Evolutionary conservation across 2,888 invertebrate genomes (phyloP).

Genomic region (Volucella inflata): DNA sequence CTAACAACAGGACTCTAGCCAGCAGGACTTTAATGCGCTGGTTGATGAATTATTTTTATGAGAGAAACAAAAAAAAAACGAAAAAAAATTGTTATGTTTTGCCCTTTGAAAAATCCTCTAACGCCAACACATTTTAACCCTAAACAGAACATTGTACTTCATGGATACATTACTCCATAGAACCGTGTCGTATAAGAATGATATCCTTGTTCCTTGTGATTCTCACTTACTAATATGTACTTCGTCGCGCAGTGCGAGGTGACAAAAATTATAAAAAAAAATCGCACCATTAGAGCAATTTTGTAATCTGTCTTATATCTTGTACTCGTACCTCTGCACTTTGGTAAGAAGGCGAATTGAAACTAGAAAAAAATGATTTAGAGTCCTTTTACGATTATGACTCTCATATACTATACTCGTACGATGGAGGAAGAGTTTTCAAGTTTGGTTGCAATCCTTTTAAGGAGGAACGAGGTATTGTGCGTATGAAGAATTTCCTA

Average conservation of each 20-base stretch:
- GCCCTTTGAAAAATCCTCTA: neutral
- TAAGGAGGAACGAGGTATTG: neutral
- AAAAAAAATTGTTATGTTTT: conserved; percentile 31
- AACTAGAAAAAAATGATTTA: neutral
- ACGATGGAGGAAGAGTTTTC: conserved; percentile 7
- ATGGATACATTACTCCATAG: neutral
- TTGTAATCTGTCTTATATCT: conserved; percentile 28
- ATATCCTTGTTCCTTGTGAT: conserved; percentile 40
- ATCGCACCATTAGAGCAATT: conserved; percentile 66
- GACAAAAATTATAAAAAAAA: conserved; percentile 60
- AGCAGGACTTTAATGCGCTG: neutral
- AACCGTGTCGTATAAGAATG: conserved; percentile 46
- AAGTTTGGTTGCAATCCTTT: conserved; percentile 40
- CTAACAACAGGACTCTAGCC: neutral
- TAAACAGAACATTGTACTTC: conserved; percentile 8
- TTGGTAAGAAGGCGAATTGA: neutral
- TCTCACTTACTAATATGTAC: conserved; percentile 4
- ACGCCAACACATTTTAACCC: neutral
- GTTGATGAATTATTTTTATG: conserved; percentile 40
- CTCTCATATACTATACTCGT: neutral
- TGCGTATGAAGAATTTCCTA: conserved; percentile 11
- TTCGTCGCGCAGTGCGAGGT: neutral
- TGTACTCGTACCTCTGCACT: neutral
- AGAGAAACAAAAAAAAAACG: neutral
- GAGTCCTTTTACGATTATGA: neutral